phyloP scores from a whole-genome alignment of 2,888 invertebrate genomes.

The Leptarthrus brevirostris region DNA sequence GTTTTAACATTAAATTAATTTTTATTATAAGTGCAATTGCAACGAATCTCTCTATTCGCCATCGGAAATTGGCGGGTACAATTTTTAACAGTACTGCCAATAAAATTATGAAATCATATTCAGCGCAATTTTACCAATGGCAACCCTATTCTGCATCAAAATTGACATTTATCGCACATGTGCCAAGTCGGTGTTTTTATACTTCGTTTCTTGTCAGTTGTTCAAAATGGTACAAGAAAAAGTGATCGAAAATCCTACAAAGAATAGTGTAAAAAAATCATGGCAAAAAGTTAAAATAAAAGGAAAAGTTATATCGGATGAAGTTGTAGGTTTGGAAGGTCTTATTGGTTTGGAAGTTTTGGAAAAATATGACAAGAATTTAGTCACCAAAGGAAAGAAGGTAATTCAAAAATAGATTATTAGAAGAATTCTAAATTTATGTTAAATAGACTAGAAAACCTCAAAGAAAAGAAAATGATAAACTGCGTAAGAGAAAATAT shows the following conservation, averaged over 20 bases:
- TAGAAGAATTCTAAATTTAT: not conserved
- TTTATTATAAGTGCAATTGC: too few species aligned
- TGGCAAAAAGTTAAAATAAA: conserved; percentile 78
- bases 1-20: too few species aligned
- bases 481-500: conserved; percentile 44
- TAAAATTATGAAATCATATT: too few species aligned
- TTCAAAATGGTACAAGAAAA: not conserved
- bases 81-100: too few species aligned
- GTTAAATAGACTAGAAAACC: conserved; percentile 56
- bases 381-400: conserved; percentile 67
- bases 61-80: too few species aligned
- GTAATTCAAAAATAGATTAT: too few species aligned
- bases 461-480: conserved; percentile 57
- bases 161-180: too few species aligned
- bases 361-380: conserved; percentile 71
- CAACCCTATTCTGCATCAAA: too few species aligned
- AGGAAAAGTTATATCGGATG: conserved; percentile 68
- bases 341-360: conserved; percentile 84
- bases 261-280: conserved; percentile 50
- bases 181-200: not conserved
- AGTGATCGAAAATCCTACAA: not conserved
- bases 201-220: too few species aligned
- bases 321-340: conserved; percentile 72
- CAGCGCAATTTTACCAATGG: too few species aligned
- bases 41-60: too few species aligned